Conservation (phyloP, 1,140 invertebrate species). For the Oedothorax gibbosus region DNA sequence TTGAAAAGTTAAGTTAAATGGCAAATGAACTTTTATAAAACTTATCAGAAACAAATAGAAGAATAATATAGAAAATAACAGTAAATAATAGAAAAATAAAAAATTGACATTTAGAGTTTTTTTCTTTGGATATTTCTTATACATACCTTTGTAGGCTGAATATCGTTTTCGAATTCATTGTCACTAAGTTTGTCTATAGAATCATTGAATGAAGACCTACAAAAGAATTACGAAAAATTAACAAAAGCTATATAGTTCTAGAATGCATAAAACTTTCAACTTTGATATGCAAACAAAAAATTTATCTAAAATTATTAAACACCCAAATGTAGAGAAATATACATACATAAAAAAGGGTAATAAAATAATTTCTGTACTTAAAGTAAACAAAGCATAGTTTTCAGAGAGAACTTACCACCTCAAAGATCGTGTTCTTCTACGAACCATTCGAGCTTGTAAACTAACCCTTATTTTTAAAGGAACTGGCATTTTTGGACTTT, state of each 20-base stretch:
- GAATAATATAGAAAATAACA: too few relatives aligned
- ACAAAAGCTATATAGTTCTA: too few relatives aligned
- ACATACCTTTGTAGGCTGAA: slow-evolving; percentile 39
- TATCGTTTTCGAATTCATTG: slow-evolving; percentile 25
- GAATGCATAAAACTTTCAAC: too few relatives aligned
- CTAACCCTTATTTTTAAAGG: background rate
- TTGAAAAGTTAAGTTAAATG: too few relatives aligned
- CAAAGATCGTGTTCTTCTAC: background rate
- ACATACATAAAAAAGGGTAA: too few relatives aligned
- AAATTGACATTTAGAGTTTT: too few relatives aligned
- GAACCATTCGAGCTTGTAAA: background rate
- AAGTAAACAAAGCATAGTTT: background rate
- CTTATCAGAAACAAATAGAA: too few relatives aligned
- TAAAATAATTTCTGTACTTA: background rate
- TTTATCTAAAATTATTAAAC: too few relatives aligned
- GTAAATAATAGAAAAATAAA: too few relatives aligned
- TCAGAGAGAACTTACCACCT: background rate
- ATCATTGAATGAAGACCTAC: slow-evolving; percentile 30
- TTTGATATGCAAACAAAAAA: too few relatives aligned
- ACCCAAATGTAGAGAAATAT: too few relatives aligned
- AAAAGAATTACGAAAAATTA: background rate
- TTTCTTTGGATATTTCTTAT: background rate
- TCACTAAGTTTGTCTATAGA: slow-evolving; percentile 29
- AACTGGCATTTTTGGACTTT: background rate
- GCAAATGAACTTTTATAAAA: too few relatives aligned